Base-by-base conservation (phyloP, 1,140 invertebrate species). In the Nasonia giraulti region DNA sequence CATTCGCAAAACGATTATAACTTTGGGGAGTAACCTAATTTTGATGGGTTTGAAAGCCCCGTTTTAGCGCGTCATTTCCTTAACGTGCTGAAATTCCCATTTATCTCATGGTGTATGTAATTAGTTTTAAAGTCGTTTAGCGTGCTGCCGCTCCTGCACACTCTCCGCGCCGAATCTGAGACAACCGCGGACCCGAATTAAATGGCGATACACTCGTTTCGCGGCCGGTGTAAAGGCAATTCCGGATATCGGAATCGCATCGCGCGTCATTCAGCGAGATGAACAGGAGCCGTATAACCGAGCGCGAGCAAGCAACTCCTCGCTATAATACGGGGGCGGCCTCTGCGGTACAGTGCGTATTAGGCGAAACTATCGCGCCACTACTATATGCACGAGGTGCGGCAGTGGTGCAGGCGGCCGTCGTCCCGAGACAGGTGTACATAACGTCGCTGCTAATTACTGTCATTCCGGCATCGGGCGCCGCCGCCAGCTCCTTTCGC, bases 381-480 rank as follows among this genome's bases (percentile, higher is more conserved):
- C 7, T 71, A 71, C 31, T 31, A 71, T 3, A 27, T n/a, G 73
- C 33, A 75, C 8, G 20, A n/a, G 73, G 2, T 14, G 69, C 27
- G 73, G 5, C 31, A 37, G 11, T 40, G 73, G 73, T 20, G 73
- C 33, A 17, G 50, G 31, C 10, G n/a, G 62, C 37, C 69, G 11
- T 79, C 62, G 66, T 50, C 82, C 27, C 47, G 82, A 73, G 77
- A 85, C 79, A 82, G 79, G 80, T 85, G 84, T 82, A 82, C 80
- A 77, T 82, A 85, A 85, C 79, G 84, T 85, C 66, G 40, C 80
- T 82, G 84, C 84, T 85, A 85, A 85, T 85, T 85, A 85, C 84
- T 85, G 80, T 82, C 84, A 78, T 82, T 77, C 84, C 33, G 44
- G 55, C 75, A 74, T 74, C n/a, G 68, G 27, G 33, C 44, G 69